Evolutionary conservation across 2,113 vertebrate species (phyloP), one percentile per base, ranked within the genome.

Genomic region (Ciconia boyciana): DNA sequence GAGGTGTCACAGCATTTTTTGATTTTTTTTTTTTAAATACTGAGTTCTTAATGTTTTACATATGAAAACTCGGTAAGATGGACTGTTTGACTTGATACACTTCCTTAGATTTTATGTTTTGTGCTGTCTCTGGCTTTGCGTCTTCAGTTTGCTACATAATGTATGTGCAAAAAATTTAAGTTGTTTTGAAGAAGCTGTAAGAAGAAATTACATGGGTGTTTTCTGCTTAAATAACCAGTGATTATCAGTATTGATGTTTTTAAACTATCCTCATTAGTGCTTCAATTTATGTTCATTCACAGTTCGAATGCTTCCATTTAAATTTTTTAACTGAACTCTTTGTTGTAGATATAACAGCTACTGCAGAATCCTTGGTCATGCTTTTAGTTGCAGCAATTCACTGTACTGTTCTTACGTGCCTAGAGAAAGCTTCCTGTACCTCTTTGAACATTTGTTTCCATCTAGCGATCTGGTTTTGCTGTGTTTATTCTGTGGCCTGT

Each of bases 401-500:
- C 62, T 79, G 14, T 29, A 22, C 83, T 92, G 48, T 79, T 96
- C 93, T 97, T 91, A 68, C 4, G 15, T 89, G 74, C 57, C 52
- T 74, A 41, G 39, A 76, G 78, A 90, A 97, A 95, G 76, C 78
- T 91, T 95, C 58, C 88, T 89, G 64, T 86, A 48, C 77, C 54
- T 95, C 46, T 94, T 91, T 90, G 75, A 94, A 64, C 28, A 16
- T 95, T 97, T 96, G 83, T 97, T 97, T 97, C 91, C 83, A 90
- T 94, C 91, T 89, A 89, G 88, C 11, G 31, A 66, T 83, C 79
- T 94, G 77, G 48, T 83, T 97, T 97, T 93, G 66, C 82, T 91
- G 74, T 97, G 71, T 97, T 97, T 97, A 76, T 86, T 93, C 65
- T 94, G 78, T 89, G 76, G 84, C 93, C 89, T 95, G 66, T 95